These are phyloP conservation scores for Pardalotus punctatus DNA, from an alignment of 2,113 vertebrate genomes.

Conservation along the genomic window DNA sequence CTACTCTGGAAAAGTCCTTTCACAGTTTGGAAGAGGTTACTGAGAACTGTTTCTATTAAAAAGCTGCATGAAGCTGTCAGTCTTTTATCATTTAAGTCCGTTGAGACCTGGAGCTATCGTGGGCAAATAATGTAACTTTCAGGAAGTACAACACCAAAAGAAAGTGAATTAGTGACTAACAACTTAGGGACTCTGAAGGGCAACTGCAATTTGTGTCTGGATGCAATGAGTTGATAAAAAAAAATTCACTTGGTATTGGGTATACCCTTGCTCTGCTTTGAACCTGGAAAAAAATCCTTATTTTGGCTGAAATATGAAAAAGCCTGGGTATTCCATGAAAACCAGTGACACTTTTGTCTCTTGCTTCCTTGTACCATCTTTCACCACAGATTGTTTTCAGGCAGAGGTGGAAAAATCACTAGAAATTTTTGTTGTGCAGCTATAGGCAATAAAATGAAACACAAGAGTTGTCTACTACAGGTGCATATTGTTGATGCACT, in stretches of 20 bases:
- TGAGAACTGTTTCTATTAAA: neutral
- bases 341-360: neutral
- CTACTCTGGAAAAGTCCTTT: neutral
- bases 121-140: neutral
- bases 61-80: rapidly evolving
- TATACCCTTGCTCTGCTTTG: neutral
- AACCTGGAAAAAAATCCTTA: neutral
- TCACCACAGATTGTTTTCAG: neutral
- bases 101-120: neutral
- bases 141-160: neutral
- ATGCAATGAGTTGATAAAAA: neutral
- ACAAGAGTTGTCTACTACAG: neutral
- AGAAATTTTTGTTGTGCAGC: neutral
- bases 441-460: neutral
- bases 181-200: neutral
- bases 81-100: neutral
- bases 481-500: neutral
- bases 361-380: neutral
- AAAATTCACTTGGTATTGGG: neutral
- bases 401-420: neutral
- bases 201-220: neutral
- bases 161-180: neutral
- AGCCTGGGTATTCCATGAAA: neutral
- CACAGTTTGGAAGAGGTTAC: neutral
- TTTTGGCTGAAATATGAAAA: neutral